phyloP scores from a whole-genome alignment of 2,797 vertebrate genomes.

The Sphaeramia orbicularis region DNA sequence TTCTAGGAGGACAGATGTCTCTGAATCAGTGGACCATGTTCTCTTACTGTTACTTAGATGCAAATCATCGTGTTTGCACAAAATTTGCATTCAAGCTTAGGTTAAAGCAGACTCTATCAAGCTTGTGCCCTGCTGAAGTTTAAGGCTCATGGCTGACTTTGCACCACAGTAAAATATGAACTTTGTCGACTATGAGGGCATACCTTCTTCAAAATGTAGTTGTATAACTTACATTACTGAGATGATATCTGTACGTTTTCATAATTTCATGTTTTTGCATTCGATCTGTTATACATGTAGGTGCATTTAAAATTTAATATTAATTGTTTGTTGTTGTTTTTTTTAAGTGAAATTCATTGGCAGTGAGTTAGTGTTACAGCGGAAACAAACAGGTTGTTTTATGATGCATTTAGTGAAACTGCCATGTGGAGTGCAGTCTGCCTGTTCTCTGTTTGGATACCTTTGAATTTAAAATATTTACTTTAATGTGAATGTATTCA shows the following conservation, averaged over 20 bases:
- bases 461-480: too few species aligned
- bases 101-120: not conserved
- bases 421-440: not conserved
- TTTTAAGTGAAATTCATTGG: too few species aligned
- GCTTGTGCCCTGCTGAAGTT: not conserved
- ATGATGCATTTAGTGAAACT: not conserved
- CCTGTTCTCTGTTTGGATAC: too few species aligned
- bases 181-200: not conserved
- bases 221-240: not conserved
- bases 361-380: too few species aligned
- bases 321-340: too few species aligned
- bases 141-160: not conserved
- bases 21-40: not conserved
- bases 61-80: not conserved
- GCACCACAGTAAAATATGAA: not conserved
- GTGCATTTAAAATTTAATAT: too few species aligned
- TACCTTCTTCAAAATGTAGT: not conserved
- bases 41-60: not conserved
- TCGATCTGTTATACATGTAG: too few species aligned
- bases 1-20: constrained; percentile 2
- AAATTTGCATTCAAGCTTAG: not conserved
- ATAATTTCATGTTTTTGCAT: too few species aligned
- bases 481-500: too few species aligned
- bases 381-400: not conserved
- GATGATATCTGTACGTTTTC: too few species aligned